phyloP scores from a whole-genome alignment of 2,888 invertebrate genomes.

The Drosophila limbata region DNA sequence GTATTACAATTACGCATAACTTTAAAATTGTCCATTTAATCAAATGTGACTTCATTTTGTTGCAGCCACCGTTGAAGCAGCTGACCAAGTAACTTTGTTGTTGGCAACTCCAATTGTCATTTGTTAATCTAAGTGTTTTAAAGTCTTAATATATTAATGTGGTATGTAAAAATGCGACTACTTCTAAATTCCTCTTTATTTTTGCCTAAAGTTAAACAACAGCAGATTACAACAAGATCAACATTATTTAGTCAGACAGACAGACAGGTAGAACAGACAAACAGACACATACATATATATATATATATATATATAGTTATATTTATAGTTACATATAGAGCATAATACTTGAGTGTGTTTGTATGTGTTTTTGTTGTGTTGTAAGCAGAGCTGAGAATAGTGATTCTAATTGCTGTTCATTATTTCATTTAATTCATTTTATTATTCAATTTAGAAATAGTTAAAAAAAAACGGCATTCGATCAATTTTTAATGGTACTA shows the following conservation, averaged over 20 bases:
- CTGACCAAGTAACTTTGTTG: conserved; percentile 67
- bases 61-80: conserved; percentile 81
- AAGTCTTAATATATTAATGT: conserved; percentile 57
- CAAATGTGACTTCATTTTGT: conserved; percentile 1
- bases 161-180: conserved; percentile 58
- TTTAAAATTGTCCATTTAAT: neutral
- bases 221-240: conserved; percentile 34
- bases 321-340: conserved; percentile 58
- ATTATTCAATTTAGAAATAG: too few relatives aligned
- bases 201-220: conserved; percentile 55
- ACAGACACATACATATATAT: conserved; percentile 30
- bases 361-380: conserved; percentile 37
- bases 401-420: neutral
- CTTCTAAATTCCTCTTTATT: conserved; percentile 52
- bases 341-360: conserved; percentile 69
- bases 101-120: conserved; percentile 27
- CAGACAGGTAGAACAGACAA: conserved; percentile 11
- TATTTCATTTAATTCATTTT: too few relatives aligned
- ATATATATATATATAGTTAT: conserved; percentile 53
- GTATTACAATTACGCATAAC: conserved; percentile 12
- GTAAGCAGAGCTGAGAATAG: conserved; percentile 3
- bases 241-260: conserved; percentile 22
- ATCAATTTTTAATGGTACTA: too few relatives aligned
- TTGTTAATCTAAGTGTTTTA: conserved; percentile 67
- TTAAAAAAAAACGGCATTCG: too few relatives aligned